A percentile compares a stretch with the other conserved stretches of the same genome.
Conservation (phyloP, 2,888 invertebrate genomes). For the Bhutanitis thaidina region DNA sequence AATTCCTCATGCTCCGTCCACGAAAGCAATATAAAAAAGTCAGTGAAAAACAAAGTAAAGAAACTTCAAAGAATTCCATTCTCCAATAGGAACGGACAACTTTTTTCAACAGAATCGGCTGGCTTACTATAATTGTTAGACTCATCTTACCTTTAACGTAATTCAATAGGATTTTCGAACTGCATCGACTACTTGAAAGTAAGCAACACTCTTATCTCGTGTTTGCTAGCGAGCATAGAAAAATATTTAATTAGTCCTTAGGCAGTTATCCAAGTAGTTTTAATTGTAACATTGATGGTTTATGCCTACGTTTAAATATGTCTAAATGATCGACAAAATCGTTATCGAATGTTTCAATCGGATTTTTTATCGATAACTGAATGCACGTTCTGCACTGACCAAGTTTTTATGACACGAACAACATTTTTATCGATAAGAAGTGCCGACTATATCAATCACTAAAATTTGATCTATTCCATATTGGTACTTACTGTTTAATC, state of each 20-base stretch:
- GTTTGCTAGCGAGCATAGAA: constrained; percentile 5
- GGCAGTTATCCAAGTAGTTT: background rate
- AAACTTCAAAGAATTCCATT: constrained; percentile 17
- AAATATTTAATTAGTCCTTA: constrained; percentile 10
- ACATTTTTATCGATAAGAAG: background rate
- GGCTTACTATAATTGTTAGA: constrained; percentile 31
- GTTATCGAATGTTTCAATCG: background rate
- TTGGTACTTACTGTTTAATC: no score
- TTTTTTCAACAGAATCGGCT: constrained; percentile 36
- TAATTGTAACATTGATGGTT: constrained; percentile 8
- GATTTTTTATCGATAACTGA: background rate
- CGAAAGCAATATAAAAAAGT: constrained; percentile 10
- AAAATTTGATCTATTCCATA: no score
- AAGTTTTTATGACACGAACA: background rate
- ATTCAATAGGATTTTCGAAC: constrained; percentile 56
- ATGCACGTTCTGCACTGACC: background rate
- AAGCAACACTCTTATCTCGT: constrained; percentile 1
- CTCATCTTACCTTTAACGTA: constrained; percentile 49
- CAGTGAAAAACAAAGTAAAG: constrained; percentile 15
- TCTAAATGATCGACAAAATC: background rate
- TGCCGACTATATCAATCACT: background rate
- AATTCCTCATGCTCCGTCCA: constrained; percentile 12
- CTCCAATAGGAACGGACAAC: constrained; percentile 32
- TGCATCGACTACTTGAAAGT: constrained; percentile 23
- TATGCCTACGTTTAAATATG: background rate